Evolutionary conservation across 2,797 vertebrate species (phyloP), one percentile per base, ranked within the genome.

Genomic region (Myotis pilosus): DNA sequence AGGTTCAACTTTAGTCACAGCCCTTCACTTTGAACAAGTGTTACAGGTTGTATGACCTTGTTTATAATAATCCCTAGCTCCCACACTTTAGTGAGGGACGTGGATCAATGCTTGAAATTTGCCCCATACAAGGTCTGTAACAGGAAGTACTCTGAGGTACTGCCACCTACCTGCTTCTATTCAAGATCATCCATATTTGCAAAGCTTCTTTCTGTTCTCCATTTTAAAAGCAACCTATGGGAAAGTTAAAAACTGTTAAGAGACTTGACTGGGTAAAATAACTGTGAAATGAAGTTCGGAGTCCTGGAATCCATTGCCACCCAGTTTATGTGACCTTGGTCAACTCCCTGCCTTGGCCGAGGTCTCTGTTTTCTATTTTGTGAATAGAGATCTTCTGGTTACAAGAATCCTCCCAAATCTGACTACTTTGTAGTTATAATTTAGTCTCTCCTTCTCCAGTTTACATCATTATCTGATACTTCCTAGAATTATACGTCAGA

Each of bases 401-500:
- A 36, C 8, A 92, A 83, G 76, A 74, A 38, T 82, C 47, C 71
- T 89, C 11, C n/a, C 16, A 49, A 64, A 92, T 62, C 13, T 69
- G 41, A 84, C 90, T 36, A 68, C 17, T 87, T 47, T 78, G 10
- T 75, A 5, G 62, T 49, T 89, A 28, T 80, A 80, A n/a, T 47
- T 69, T 55, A 38, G 25, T 51, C 15, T 93, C 20, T 47, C 8
- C 23, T 17, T 28, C 89, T 94, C 71, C 28, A 69, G 41, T 2
- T 83, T 62, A 53, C 12, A 53, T 72, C 51, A 90, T 33, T 22
- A 36, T n/a, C 78, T 85, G 17, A 55, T 62, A 33, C 3, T 60
- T 91, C 84, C 28, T 84, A 6, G 30, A 95, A 74, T 12, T 71
- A 74, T 47, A 79, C 8, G 41, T 93, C 33, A 44, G 47, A 95